Evolutionary conservation across 2,888 invertebrate species (phyloP), one percentile per base, ranked within the genome.

Genomic region (Psylliodes chrysocephalus): DNA sequence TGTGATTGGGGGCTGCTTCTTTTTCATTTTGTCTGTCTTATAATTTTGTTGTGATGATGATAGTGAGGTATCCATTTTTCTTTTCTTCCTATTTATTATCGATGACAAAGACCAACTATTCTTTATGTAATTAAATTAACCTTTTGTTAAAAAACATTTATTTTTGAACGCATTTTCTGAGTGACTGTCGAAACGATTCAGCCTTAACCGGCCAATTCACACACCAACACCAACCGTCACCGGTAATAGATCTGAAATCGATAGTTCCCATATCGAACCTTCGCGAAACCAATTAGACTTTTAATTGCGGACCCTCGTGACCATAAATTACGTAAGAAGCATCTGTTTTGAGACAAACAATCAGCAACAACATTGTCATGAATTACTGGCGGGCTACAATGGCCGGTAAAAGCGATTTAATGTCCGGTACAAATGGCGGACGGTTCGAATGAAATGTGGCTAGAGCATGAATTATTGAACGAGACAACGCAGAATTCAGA

Each of bases 331-430:
- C 17, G n/a, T 12, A 55, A 55, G 55, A 55, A 44, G 33, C 55
- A 55, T 55, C 55, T 55, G 55, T 19, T 55, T 44, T 44, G 44
- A 55, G 55, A 44, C 30, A 44, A 44, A 55, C 55, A 55, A 55
- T 55, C 55, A 55, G 55, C 55, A 55, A 46, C 55, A 55, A 25
- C 55, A 44, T 55, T 44, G 44, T 18, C 44, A 28, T 55, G 55
- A 55, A 44, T 55, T 55, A 44, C 30, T 44, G 33, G 28, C 25
- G 30, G 44, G 30, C 30, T 42, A 55, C 55, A 55, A 55, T 55
- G 44, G 55, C 55, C 55, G 55, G 44, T 55, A 55, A 55, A 44
- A 55, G 55, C 55, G 33, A 55, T 55, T 55, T 46, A 55, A 55
- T 55, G 55, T 44, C 55, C 55, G 44, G 46, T 55, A 55, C 55